These are phyloP conservation scores for Platysteira castanea DNA, from an alignment of 2,113 vertebrate genomes.

Conservation along the genomic window DNA sequence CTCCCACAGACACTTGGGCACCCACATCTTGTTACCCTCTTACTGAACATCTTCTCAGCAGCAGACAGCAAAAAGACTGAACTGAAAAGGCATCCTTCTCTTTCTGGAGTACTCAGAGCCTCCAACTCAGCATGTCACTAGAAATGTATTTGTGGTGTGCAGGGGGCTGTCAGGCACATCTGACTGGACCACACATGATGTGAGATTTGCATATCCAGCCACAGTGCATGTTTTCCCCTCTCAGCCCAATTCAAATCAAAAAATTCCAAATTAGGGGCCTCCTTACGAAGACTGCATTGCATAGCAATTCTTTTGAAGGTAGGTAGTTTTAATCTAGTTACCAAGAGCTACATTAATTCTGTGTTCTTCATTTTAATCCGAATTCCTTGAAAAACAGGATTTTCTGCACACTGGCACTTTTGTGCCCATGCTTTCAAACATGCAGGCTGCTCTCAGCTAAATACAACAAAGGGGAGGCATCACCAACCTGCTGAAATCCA, in stretches of 20 bases:
- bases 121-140: neutral
- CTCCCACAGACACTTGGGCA: neutral
- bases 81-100: neutral
- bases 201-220: neutral
- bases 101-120: neutral
- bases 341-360: neutral
- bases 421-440: neutral
- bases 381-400: neutral
- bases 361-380: neutral
- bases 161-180: neutral
- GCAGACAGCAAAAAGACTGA: neutral
- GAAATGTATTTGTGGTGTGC: rapidly evolving
- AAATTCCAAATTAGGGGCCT: neutral
- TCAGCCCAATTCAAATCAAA: neutral
- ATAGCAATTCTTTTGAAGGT: neutral
- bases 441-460: neutral
- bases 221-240: neutral
- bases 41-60: neutral
- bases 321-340: neutral
- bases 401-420: neutral
- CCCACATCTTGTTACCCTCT: neutral
- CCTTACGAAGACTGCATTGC: neutral
- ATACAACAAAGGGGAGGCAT: neutral
- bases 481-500: neutral
- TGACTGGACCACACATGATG: neutral